These are phyloP conservation scores for Macrosoma leucophasiata DNA, from an alignment of 2,888 invertebrate genomes.

Conservation along the genomic window DNA sequence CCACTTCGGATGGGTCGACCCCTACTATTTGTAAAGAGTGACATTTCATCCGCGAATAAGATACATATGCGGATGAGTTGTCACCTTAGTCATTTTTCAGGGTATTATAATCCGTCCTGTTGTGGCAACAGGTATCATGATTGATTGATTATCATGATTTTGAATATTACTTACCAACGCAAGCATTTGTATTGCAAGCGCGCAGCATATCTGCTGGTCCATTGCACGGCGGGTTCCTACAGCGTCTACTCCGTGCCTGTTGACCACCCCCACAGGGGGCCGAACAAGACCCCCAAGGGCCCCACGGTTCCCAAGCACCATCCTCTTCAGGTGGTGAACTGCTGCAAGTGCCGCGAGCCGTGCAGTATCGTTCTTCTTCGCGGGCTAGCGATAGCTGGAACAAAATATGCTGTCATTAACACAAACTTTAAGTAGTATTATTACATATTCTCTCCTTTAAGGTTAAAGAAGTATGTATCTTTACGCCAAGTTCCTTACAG, in stretches of 20 bases:
- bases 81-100: too few species aligned
- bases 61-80: too few species aligned
- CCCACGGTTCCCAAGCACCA: conserved; percentile 52
- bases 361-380: conserved; percentile 88
- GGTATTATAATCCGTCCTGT: too few species aligned
- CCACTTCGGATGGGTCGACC: too few species aligned
- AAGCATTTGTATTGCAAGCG: conserved; percentile 84
- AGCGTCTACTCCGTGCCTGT: conserved; percentile 78
- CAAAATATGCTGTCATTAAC: conserved; percentile 33
- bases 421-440: too few species aligned
- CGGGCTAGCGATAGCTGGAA: conserved; percentile 80
- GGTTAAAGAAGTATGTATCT: too few species aligned
- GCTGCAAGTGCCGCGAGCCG: conserved; percentile 79
- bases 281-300: conserved; percentile 50
- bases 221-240: conserved; percentile 66
- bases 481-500: too few species aligned
- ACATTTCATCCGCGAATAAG: too few species aligned
- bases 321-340: conserved; percentile 41
- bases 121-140: too few species aligned
- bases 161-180: conserved; percentile 76
- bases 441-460: too few species aligned
- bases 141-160: too few species aligned
- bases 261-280: conserved; percentile 71
- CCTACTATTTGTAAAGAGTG: too few species aligned
- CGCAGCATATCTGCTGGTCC: conserved; percentile 78